Base-by-base conservation (phyloP, 2,113 vertebrate species). In the Origma solitaria region DNA sequence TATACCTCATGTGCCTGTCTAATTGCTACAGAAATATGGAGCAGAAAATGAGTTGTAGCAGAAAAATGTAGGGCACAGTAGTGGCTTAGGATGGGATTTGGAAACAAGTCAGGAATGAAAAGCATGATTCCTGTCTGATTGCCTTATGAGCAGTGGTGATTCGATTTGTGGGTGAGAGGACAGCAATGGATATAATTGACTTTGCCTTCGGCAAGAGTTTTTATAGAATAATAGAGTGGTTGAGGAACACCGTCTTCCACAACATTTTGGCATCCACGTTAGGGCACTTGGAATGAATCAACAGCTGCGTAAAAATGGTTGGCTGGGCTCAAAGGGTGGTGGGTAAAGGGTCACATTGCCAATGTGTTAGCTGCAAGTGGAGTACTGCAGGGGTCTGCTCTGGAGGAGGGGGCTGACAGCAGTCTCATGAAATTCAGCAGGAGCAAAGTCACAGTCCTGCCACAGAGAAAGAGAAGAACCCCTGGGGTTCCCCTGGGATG, bases 331-430 rank as follows among this genome's bases (percentile, higher is more conserved):
- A 27, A 49, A 51, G 53, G 2, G 13, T n/a, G 45, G 8, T 47
- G 33, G 9, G 20, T 62, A 53, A 10, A 1, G 2, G 44, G 21
- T 83, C 40, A 9, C 5, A 7, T 9, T 83, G 72, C 64, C 45
- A 37, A 22, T 0, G 0, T 81, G n/a, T 50, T 20, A 45, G 24
- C 18, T 15, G 4, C 35, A 21, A 13, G 33, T 28, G 17, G 15
- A 42, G 30, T 16, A 5, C n/a, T 80, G 54, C 50, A 61, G 24
- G 21, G 27, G 2, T 31, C 42, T 80, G 30, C 22, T 22, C 16
- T 70, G 49, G 33, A 35, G 25, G 13, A 73, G 44, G 3, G 31
- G 4, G 19, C 56, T 85, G 35, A 15, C 33, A 38, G 61, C 19
- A 30, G 4, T 24, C 33, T 76, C 23, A 21, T 40, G 11, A 56